phyloP scores from a whole-genome alignment of 2,113 vertebrate species.

The Cichladusa arquata region DNA sequence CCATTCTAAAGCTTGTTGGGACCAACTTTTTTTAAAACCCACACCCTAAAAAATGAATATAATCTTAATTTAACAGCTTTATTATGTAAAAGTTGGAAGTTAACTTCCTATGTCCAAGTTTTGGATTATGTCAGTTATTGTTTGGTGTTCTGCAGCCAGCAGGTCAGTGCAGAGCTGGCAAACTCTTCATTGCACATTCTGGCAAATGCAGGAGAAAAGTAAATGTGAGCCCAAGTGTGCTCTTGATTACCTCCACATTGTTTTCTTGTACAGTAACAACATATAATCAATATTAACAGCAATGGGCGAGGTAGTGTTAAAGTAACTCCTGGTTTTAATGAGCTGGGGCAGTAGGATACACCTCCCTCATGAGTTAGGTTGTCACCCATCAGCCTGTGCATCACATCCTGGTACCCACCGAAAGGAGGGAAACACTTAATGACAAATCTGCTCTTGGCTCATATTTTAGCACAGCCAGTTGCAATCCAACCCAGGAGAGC shows the following conservation, averaged over 20 bases:
- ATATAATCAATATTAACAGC: not conserved
- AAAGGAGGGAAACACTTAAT: not conserved
- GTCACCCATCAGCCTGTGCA: not conserved
- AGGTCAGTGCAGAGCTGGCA: not conserved
- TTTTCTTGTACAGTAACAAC: not conserved
- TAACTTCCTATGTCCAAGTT: not conserved
- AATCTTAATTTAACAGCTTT: not conserved
- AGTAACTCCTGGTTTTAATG: not conserved
- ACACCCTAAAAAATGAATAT: not conserved
- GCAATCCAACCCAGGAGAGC: not conserved
- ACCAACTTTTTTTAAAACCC: not conserved
- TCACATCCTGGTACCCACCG: not conserved
- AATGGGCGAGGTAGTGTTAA: not conserved
- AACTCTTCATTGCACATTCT: rapidly evolving
- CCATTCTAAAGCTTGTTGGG: not conserved
- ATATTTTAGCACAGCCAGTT: not conserved
- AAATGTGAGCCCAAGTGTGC: rapidly evolving
- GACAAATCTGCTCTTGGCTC: not conserved
- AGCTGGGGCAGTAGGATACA: not conserved
- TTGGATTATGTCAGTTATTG: not conserved
- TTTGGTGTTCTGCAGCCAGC: not conserved
- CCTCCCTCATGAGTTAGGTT: not conserved
- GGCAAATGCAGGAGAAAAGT: not conserved
- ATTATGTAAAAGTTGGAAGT: not conserved
- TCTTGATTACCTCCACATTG: not conserved